Evolutionary conservation across 2,113 vertebrate genomes (phyloP).

Genomic region (Calidris pygmaea): DNA sequence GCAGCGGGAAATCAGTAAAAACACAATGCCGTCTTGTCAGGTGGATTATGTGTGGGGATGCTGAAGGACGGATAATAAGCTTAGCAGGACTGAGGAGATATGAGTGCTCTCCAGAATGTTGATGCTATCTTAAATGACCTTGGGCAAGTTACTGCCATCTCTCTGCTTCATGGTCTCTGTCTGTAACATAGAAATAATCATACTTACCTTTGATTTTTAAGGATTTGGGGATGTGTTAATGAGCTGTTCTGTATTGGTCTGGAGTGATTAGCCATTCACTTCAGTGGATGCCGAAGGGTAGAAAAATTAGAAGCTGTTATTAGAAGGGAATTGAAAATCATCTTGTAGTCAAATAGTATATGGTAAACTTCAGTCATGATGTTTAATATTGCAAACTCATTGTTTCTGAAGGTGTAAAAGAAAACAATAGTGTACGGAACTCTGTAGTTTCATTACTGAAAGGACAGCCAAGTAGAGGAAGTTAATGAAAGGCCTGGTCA

Average conservation of each 20-base stretch:
- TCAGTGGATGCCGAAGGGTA: neutral
- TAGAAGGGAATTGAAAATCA: neutral
- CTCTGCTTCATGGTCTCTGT: neutral
- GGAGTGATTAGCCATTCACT: neutral
- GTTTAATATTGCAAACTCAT: neutral
- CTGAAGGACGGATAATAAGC: neutral
- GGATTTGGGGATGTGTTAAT: neutral
- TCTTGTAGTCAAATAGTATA: neutral
- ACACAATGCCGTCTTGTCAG: rapidly evolving
- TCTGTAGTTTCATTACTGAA: neutral
- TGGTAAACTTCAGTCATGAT: neutral
- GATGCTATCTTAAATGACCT: neutral
- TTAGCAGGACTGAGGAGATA: neutral
- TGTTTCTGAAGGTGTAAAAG: neutral
- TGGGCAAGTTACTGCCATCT: neutral
- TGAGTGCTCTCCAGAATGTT: neutral
- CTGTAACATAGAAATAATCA: neutral
- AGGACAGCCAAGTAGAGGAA: neutral
- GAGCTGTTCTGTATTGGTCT: neutral
- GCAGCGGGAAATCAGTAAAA: neutral
- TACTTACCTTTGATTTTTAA: neutral
- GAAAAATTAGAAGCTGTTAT: neutral
- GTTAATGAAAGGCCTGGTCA: neutral
- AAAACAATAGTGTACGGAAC: neutral
- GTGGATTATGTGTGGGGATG: neutral